Base-by-base conservation (phyloP, 2,113 vertebrate genomes). In the Edolisoma coerulescens region DNA sequence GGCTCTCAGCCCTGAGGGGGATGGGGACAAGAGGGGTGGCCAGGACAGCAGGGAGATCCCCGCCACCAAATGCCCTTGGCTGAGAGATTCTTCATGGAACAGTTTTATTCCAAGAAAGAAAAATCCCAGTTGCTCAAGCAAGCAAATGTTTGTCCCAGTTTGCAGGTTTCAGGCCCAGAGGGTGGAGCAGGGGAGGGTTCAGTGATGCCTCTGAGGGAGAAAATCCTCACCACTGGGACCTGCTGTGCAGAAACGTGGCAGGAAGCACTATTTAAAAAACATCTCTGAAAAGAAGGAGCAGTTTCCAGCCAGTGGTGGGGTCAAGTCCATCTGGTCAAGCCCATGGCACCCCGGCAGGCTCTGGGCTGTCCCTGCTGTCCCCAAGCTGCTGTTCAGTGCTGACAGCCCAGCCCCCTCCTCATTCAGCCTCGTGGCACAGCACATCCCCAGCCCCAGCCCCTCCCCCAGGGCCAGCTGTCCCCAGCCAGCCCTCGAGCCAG, bases 261-360 rank as follows among this genome's bases (percentile, higher is more conserved):
- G 22, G 76, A 14, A 75, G 53, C 12, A 13, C 23, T 12, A 8
- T 32, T 50, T 19, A 3, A 60, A 63, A 90, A 50, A 33, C 3
- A 7, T 1, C 44, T 39, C 33, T 44, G 79, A n/a, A 65, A 76
- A 71, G 7, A 45, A 59, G 3, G 21, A 67, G 47, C 57, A 22
- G 19, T 57, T 87, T 32, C 64, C 78, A 87, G 56, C 60, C 85
- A 32, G 2, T 1, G 3, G 50, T 45, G 53, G 15, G 7, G 0
- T 4, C 0, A 0, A 56, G 47, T 11, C 74, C 56, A 44, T 13
- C 47, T 33, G 16, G 9, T 7, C 7, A 11, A 63, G 41, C 44
- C 24, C 27, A 2, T 0, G 27, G 44, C 65, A 41, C 7, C 60
- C 23, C 0, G 2, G 44, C 69, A 77, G n/a, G 53, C 44, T 84